Evolutionary conservation across 2,113 vertebrate genomes (phyloP).

Genomic region (Gadus chalcogrammus): DNA sequence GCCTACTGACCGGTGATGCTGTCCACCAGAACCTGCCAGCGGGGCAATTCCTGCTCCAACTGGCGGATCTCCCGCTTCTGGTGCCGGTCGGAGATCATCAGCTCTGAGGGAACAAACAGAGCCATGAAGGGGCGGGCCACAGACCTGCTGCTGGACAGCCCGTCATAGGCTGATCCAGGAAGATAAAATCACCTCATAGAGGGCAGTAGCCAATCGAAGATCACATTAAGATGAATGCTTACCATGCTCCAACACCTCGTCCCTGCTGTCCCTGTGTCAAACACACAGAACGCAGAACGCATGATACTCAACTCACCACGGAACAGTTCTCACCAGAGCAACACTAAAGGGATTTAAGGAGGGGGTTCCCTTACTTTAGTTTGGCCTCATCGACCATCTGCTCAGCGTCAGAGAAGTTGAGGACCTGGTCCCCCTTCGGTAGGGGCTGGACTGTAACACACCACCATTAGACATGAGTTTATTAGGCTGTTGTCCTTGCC

Average conservation of each 20-base stretch:
- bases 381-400: constrained; percentile 93
- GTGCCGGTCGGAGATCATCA: constrained; percentile 89
- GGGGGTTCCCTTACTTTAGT: constrained; percentile 78
- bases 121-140: too few species aligned
- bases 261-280: constrained; percentile 80
- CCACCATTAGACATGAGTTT: too few species aligned
- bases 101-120: constrained; percentile 64
- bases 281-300: not conserved
- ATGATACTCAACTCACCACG: not conserved
- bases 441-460: constrained; percentile 86
- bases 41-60: constrained; percentile 90
- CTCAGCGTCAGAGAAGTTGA: constrained; percentile 94
- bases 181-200: too few species aligned
- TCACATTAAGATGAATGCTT: constrained; percentile 44
- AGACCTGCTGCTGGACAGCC: too few species aligned
- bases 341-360: not conserved
- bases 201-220: too few species aligned
- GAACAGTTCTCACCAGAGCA: not conserved
- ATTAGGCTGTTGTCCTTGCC: too few species aligned
- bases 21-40: constrained; percentile 94
- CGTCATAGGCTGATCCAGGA: too few species aligned
- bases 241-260: constrained; percentile 93
- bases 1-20: constrained; percentile 85
- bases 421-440: constrained; percentile 93
- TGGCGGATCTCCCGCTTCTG: constrained; percentile 94